A percentile compares a stretch with the other conserved stretches of the same genome.
phyloP scores from a whole-genome alignment of 1,140 invertebrate species.

The Trypoxylus dichotomus region DNA sequence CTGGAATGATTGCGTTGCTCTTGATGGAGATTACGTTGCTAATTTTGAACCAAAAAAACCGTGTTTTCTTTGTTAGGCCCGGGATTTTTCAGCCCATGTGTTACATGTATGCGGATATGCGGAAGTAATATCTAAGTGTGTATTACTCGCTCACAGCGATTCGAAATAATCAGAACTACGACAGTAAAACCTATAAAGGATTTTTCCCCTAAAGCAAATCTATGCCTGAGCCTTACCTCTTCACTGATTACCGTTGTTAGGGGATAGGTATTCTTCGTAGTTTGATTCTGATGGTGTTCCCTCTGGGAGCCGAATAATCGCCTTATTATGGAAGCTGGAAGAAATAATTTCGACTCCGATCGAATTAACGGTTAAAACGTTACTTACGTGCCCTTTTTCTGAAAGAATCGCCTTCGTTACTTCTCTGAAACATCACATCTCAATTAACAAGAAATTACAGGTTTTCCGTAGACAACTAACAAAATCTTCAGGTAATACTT shows the following conservation, averaged over 20 bases:
- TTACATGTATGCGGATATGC: too few relatives aligned
- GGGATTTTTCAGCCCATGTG: too few relatives aligned
- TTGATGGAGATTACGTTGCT: too few relatives aligned
- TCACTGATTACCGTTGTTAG: not conserved
- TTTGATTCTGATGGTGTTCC: not conserved
- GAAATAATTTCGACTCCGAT: not conserved
- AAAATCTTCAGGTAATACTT: conserved; percentile 41
- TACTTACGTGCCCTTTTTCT: not conserved
- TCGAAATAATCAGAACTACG: not conserved
- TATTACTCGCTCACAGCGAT: too few relatives aligned
- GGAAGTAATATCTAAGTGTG: too few relatives aligned
- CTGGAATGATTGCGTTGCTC: too few relatives aligned
- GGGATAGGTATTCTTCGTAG: not conserved
- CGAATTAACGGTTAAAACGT: not conserved
- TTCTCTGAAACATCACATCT: not conserved
- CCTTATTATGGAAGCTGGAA: conserved; percentile 18
- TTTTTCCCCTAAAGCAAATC: not conserved
- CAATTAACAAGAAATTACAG: not conserved
- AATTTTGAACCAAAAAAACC: too few relatives aligned
- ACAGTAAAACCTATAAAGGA: not conserved
- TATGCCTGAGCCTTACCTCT: not conserved
- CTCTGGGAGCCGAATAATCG: conserved; percentile 1
- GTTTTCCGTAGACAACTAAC: not conserved
- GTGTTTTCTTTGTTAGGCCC: too few relatives aligned
- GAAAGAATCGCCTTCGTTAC: not conserved